These are phyloP conservation scores for Brienomyrus longianalis DNA, from an alignment of 2,113 vertebrate species.

Conservation along the genomic window DNA sequence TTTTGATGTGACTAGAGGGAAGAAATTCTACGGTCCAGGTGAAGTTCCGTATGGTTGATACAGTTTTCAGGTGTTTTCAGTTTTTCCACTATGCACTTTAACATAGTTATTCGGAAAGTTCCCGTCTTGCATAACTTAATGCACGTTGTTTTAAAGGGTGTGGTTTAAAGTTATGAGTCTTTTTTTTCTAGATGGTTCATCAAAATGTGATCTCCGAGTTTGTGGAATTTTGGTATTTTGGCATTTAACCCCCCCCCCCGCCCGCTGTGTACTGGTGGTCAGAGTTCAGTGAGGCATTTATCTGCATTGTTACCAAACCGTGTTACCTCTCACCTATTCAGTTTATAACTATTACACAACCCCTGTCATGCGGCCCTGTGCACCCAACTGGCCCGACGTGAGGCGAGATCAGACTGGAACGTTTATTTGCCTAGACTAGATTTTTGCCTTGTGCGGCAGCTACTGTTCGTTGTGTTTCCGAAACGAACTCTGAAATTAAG, in stretches of 20 bases:
- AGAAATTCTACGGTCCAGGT: slow-evolving; percentile 93
- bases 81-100: not conserved
- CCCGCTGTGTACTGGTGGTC: not conserved
- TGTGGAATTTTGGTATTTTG: not conserved
- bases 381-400: not conserved
- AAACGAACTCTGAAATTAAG: not conserved
- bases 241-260: not conserved
- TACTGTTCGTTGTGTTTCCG: not conserved
- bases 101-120: not conserved
- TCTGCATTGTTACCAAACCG: not conserved
- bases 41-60: slow-evolving; percentile 1
- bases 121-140: not conserved
- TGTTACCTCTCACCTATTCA: slow-evolving; percentile 44
- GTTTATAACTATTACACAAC: slow-evolving; percentile 11
- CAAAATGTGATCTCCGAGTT: not conserved
- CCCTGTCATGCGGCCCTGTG: not conserved
- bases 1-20: slow-evolving; percentile 85
- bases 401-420: not conserved
- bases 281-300: not conserved
- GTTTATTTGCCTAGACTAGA: not conserved
- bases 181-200: not conserved
- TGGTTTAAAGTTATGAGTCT: not conserved
- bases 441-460: not conserved
- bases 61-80: not conserved
- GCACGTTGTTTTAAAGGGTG: not conserved